phyloP scores from a whole-genome alignment of 2,797 vertebrate species.

The Sebastiscus tertius region DNA sequence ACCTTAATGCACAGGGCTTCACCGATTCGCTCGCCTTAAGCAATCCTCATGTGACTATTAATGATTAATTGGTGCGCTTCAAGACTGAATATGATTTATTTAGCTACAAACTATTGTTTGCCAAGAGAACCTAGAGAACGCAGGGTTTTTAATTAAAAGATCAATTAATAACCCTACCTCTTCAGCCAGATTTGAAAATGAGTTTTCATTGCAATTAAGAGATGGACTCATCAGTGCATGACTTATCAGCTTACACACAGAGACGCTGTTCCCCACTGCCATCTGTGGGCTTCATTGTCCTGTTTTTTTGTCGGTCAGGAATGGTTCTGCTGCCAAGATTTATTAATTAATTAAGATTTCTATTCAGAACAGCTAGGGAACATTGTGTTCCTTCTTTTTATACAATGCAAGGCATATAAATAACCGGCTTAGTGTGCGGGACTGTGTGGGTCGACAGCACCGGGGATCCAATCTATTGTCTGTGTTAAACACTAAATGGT shows the following conservation, averaged over 20 bases:
- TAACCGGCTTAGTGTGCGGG: conserved; percentile 69
- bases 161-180: conserved; percentile 85
- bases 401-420: conserved; percentile 77
- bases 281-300: conserved; percentile 82
- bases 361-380: conserved; percentile 81
- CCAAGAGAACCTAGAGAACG: conserved; percentile 63
- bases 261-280: conserved; percentile 77
- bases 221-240: conserved; percentile 86
- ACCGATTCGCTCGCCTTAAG: conserved; percentile 32
- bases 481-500: conserved; percentile 57
- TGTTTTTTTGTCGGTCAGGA: conserved; percentile 75
- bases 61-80: conserved; percentile 77
- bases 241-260: conserved; percentile 87
- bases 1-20: conserved; percentile 36
- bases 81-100: conserved; percentile 77
- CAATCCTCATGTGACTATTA: conserved; percentile 57
- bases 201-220: conserved; percentile 84
- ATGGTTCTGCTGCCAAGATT: conserved; percentile 81
- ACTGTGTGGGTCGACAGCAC: conserved; percentile 47
- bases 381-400: conserved; percentile 80
- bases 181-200: conserved; percentile 82
- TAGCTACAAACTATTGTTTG: conserved; percentile 73
- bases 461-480: conserved; percentile 53
- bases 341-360: conserved; percentile 88
- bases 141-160: conserved; percentile 82